phyloP scores from a whole-genome alignment of 2,113 vertebrate genomes.

The Rhynchomys soricoides region DNA sequence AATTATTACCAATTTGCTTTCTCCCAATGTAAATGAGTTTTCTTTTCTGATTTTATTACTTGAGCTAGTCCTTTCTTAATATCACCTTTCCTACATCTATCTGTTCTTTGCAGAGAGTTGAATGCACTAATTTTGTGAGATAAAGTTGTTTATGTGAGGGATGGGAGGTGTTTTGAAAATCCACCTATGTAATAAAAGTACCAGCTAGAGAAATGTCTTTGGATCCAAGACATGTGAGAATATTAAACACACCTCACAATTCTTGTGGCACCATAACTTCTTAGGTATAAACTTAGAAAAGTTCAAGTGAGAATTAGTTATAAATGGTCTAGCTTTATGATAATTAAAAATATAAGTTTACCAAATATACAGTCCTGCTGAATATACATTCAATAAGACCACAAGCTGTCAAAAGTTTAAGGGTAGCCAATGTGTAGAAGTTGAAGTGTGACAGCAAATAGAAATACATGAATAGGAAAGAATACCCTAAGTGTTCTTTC shows the following conservation, averaged over 20 bases:
- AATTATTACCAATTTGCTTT: slow-evolving; percentile 56
- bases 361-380: not conserved
- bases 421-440: not conserved
- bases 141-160: not conserved
- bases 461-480: not conserved
- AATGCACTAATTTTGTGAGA: not conserved
- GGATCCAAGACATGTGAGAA: not conserved
- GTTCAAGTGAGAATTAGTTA: not conserved
- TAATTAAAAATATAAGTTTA: not conserved
- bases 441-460: not conserved
- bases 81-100: not conserved
- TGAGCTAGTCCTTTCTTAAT: not conserved
- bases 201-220: not conserved
- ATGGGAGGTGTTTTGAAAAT: not conserved
- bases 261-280: not conserved
- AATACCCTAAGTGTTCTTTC: not conserved
- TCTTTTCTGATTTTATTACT: slow-evolving; percentile 31
- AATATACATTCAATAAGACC: not conserved
- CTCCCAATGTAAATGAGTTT: not conserved
- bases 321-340: not conserved
- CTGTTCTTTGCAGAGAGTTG: not conserved
- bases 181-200: not conserved
- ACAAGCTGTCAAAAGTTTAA: not conserved
- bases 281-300: not conserved
- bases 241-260: not conserved